These are phyloP conservation scores for Siniperca knerii DNA, from an alignment of 2,113 vertebrate species.

Conservation along the genomic window DNA sequence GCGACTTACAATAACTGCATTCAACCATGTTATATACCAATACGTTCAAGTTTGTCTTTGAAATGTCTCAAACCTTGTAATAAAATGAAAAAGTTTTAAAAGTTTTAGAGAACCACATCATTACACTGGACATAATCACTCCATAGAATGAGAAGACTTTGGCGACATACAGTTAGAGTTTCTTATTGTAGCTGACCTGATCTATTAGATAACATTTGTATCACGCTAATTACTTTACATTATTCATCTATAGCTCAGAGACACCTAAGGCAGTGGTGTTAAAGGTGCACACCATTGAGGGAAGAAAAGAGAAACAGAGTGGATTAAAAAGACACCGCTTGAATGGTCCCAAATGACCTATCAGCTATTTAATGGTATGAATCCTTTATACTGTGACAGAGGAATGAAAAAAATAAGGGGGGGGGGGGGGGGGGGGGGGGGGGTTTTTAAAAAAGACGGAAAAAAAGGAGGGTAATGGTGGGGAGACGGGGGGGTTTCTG, in stretches of 20 bases:
- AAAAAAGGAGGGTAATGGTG: no score
- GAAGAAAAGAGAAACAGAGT: slow-evolving; percentile 55
- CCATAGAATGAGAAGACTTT: slow-evolving; percentile 29
- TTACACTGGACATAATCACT: slow-evolving; percentile 40
- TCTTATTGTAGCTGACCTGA: slow-evolving; percentile 60
- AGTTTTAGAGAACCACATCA: slow-evolving; percentile 27
- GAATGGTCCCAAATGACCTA: slow-evolving; percentile 67
- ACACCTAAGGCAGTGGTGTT: slow-evolving; percentile 47
- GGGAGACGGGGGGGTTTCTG: no score
- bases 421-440: neutral
- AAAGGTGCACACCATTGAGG: slow-evolving; percentile 54
- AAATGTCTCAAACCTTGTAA: neutral
- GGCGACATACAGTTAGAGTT: slow-evolving; percentile 27
- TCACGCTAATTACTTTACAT: slow-evolving; percentile 68
- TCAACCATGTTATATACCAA: neutral
- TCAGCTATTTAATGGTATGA: slow-evolving; percentile 71
- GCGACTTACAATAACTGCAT: no score
- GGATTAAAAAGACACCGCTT: slow-evolving; percentile 61
- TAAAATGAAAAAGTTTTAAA: slow-evolving; percentile 39
- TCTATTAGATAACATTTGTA: slow-evolving; percentile 71
- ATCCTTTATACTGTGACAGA: slow-evolving; percentile 61
- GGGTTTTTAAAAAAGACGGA: no score
- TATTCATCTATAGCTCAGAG: slow-evolving; percentile 62
- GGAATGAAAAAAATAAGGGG: slow-evolving; percentile 38
- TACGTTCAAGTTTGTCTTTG: neutral